Conservation (phyloP, 2,888 invertebrate species). For the Xanthorhoe spadicearia region DNA sequence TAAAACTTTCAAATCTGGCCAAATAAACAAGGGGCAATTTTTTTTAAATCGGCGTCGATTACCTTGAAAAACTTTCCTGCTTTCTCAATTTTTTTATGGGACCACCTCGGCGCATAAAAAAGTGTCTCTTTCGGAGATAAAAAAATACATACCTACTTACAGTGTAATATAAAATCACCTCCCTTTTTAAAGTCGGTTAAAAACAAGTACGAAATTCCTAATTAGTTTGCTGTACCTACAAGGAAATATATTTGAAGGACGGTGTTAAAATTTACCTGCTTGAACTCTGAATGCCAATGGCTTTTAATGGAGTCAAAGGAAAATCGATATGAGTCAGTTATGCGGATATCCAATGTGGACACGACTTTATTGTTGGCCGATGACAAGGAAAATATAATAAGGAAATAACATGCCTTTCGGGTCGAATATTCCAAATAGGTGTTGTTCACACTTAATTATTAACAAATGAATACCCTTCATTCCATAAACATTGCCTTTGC, state of each 20-base stretch:
- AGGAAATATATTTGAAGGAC: conserved; percentile 18
- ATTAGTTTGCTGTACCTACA: background rate
- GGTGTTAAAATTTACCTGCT: background rate
- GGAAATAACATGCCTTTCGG: background rate
- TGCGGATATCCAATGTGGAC: conserved; percentile 14
- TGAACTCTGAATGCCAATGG: conserved; percentile 24
- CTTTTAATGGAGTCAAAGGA: conserved; percentile 21
- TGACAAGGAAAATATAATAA: conserved; percentile 8
- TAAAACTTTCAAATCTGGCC: no score
- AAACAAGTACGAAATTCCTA: background rate
- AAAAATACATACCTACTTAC: no score
- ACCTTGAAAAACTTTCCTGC: no score
- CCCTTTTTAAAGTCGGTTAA: no score
- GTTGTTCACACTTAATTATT: conserved; percentile 4
- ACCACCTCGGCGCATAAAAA: no score
- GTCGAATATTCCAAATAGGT: background rate
- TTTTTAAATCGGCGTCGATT: no score
- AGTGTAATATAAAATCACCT: no score
- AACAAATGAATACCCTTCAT: background rate
- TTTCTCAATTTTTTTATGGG: no score
- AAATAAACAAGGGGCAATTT: no score
- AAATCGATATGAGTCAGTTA: conserved; percentile 20
- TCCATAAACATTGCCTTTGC: background rate
- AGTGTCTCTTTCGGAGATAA: no score
- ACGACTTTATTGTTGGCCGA: conserved; percentile 1